Base-by-base conservation (phyloP, 2,797 vertebrate species). In the Nasua narica region DNA sequence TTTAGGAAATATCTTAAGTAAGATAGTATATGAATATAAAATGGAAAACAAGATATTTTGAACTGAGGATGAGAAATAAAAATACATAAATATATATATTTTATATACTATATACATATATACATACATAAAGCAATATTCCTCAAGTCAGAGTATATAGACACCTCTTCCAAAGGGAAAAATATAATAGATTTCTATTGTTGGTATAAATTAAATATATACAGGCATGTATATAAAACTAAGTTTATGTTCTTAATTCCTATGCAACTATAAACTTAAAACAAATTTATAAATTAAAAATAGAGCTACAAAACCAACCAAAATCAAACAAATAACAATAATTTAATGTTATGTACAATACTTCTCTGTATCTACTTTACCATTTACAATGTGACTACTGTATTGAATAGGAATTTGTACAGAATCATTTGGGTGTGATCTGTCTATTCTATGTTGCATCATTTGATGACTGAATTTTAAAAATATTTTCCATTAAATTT, bases 11-110 rank as follows among this genome's bases (percentile, higher is more conserved):
- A 77, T 14, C 27, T 67, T 94, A 8, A 95, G 32, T 69, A 87
- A 76, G 67, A 40, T 90, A 62, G n/a, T 91, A 87, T 56, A 93
- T 67, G 14, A 91, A 58, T 82, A 85, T 23, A 65, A 90, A 96
- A 82, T 94, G 2, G 16, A 82, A 93, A 83, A 60, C 7, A 84
- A 93, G 43, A 60, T 74, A 86, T 46, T 87, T 89, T 56, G 35
- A 85, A 52, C 9, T 91, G 74, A 70, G 16, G 92, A 65, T 93
- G 27, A 77, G 23, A 81, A 65, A 69, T 74, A 77, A 88, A 88
- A 87, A 70, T 32, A 84, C n/a, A 32, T 81, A 52, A 27, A 69
- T 46, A 46, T 3, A 56, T 35, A 60, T 32, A 83, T 46, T 83
- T 52, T n/a, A 16, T 65, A 18, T 4, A 16, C 7, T 29, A 23